Percentiles rank a stretch among this genome's conserved stretches.
phyloP scores from a whole-genome alignment of 1,140 invertebrate genomes.

The Drosophila carrolli region DNA sequence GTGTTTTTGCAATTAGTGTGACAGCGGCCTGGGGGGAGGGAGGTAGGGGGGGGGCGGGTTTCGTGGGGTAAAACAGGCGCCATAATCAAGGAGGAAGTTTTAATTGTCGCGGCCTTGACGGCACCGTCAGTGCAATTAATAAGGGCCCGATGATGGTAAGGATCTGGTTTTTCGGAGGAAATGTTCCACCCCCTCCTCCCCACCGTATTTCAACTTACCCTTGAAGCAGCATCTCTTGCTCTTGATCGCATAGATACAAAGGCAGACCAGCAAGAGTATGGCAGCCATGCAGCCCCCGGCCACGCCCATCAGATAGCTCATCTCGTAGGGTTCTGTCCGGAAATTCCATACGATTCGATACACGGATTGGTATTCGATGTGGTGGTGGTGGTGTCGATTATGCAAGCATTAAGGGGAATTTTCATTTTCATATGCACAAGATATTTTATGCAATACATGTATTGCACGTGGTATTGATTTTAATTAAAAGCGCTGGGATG shows the following conservation, averaged over 20 bases:
- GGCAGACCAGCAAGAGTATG: constrained; percentile 86
- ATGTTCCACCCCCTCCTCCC: background rate
- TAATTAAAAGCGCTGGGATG: constrained; percentile 61
- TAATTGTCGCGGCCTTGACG: constrained; percentile 75
- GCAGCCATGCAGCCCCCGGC: constrained; percentile 87
- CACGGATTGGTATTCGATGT: constrained; percentile 30
- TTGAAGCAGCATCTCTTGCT: constrained; percentile 89
- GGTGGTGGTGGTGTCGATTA: constrained; percentile 42
- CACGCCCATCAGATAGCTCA: constrained; percentile 87
- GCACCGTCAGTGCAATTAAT: constrained; percentile 63
- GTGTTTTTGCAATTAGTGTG: constrained; percentile 78
- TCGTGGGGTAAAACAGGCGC: constrained; percentile 18
- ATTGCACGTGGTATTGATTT: constrained; percentile 44
- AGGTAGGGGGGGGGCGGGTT: background rate
- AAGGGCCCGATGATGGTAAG: constrained; percentile 37
- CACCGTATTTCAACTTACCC: constrained; percentile 86
- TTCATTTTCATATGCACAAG: constrained; percentile 45
- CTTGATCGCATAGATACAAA: constrained; percentile 87
- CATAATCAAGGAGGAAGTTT: constrained; percentile 74
- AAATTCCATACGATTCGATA: constrained; percentile 16
- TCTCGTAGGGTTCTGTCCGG: constrained; percentile 87
- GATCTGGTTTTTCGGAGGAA: background rate
- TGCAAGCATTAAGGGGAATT: constrained; percentile 63
- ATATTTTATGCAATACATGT: constrained; percentile 7
- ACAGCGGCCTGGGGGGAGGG: constrained; percentile 34